A percentile compares a stretch with the other conserved stretches of the same genome.
Evolutionary conservation across 1,140 invertebrate species (phyloP).

Genomic region (Brachionus asplanchnoidis): DNA sequence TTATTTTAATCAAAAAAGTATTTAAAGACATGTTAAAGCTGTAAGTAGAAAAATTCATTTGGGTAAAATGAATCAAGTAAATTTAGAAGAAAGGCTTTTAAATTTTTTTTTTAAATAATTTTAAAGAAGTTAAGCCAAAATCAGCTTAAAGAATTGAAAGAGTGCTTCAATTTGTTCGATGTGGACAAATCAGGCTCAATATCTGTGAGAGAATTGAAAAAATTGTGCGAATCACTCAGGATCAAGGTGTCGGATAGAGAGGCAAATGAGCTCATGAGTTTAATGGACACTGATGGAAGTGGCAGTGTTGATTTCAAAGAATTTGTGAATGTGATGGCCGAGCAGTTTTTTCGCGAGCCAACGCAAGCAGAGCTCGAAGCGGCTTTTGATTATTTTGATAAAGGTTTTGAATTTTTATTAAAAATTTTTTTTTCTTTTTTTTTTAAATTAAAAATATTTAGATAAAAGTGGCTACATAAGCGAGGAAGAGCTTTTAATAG

Average conservation of each 20-base stretch:
- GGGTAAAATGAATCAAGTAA: not conserved
- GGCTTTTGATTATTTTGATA: conserved; percentile 36
- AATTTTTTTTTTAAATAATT: not conserved
- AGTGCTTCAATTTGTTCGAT: conserved; percentile 37
- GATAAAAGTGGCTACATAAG: conserved; percentile 35
- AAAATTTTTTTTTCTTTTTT: not conserved
- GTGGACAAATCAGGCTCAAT: not conserved
- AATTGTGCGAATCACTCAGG: not conserved
- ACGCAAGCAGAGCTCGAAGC: not conserved
- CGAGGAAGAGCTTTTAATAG: not conserved
- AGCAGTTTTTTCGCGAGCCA: not conserved
- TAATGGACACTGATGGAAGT: conserved; percentile 23
- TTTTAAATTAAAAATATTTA: not conserved
- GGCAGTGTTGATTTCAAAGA: conserved; percentile 29
- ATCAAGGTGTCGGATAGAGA: not conserved
- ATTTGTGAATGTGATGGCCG: conserved; percentile 18
- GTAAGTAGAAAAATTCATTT: not conserved
- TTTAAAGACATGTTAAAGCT: not conserved
- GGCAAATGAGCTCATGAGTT: not conserved
- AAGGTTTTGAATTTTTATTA: not conserved
- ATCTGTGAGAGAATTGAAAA: not conserved
- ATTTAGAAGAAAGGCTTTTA: not conserved
- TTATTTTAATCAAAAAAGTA: not conserved
- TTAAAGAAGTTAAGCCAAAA: not conserved
- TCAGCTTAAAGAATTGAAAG: not conserved